Conservation (phyloP, 2,113 vertebrate genomes). For the Chaetodon trifascialis region DNA sequence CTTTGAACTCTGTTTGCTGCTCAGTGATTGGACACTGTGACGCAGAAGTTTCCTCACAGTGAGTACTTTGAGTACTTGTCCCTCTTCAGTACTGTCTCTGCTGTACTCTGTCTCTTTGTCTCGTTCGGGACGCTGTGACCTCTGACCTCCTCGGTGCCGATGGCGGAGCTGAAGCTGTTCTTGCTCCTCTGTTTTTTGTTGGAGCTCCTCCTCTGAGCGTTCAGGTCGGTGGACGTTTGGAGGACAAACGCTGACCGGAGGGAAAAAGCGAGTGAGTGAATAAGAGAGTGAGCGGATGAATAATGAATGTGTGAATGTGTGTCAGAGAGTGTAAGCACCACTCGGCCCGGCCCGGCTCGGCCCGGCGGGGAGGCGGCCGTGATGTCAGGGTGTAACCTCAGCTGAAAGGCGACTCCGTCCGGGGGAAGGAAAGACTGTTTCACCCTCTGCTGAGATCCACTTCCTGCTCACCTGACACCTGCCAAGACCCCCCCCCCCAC, state of each 20-base stretch:
- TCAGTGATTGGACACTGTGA: too few species aligned
- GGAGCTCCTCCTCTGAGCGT: not conserved
- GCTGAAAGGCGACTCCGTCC: slow-evolving; percentile 31
- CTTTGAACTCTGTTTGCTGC: too few species aligned
- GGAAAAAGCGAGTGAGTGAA: slow-evolving; percentile 29
- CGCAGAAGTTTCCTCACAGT: too few species aligned
- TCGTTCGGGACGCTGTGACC: too few species aligned
- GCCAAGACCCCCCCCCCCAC: not conserved
- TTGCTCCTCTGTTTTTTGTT: too few species aligned
- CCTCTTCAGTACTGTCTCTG: too few species aligned
- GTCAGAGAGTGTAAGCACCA: slow-evolving; percentile 46
- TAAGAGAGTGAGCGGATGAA: slow-evolving; percentile 50
- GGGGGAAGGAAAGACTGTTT: not conserved
- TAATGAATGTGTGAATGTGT: slow-evolving; percentile 66
- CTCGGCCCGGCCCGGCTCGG: not conserved
- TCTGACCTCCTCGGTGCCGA: too few species aligned
- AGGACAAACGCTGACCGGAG: not conserved
- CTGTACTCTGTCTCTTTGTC: too few species aligned
- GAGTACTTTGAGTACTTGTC: too few species aligned
- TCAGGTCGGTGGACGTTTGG: not conserved
- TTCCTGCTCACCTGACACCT: slow-evolving; percentile 35
- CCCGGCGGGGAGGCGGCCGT: not conserved
- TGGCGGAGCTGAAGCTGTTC: too few species aligned
- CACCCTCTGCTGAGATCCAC: not conserved
- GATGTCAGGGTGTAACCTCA: slow-evolving; percentile 46